phyloP scores from a whole-genome alignment of 2,797 vertebrate species.

The Gymnodraco acuticeps region DNA sequence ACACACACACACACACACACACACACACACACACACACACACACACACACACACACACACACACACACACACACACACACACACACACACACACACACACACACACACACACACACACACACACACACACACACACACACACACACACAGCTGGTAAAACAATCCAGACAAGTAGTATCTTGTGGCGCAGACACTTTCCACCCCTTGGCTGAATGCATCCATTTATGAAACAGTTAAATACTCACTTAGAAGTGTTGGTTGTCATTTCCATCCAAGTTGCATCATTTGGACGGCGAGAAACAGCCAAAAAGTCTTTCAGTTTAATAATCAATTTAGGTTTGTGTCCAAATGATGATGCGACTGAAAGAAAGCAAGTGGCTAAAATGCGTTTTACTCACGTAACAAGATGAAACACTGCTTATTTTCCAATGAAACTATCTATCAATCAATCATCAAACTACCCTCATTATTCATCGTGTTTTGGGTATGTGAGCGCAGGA shows the following conservation, averaged over 20 bases:
- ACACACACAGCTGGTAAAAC: slow-evolving; percentile 38
- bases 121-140: slow-evolving; percentile 28
- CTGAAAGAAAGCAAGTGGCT: no score
- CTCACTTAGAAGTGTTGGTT: neutral
- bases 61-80: slow-evolving; percentile 7
- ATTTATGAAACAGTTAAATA: slow-evolving; percentile 17
- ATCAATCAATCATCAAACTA: no score
- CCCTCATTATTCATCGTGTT: no score
- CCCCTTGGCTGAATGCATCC: slow-evolving; percentile 19
- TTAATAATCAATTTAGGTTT: no score
- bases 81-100: neutral
- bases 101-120: neutral
- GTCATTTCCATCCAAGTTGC: neutral
- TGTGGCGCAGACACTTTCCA: slow-evolving; percentile 27
- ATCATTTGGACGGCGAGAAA: no score
- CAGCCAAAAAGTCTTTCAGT: no score
- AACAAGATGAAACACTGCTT: no score
- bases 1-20: slow-evolving; percentile 26
- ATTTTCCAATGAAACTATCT: no score
- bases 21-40: neutral
- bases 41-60: neutral
- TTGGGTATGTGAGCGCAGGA: no score
- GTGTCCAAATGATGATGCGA: no score
- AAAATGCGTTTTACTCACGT: no score
- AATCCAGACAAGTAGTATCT: slow-evolving; percentile 45